Percentiles rank a stretch among this genome's conserved stretches.
Evolutionary conservation across 2,888 invertebrate species (phyloP).

Genomic region (Lithodes maja): DNA sequence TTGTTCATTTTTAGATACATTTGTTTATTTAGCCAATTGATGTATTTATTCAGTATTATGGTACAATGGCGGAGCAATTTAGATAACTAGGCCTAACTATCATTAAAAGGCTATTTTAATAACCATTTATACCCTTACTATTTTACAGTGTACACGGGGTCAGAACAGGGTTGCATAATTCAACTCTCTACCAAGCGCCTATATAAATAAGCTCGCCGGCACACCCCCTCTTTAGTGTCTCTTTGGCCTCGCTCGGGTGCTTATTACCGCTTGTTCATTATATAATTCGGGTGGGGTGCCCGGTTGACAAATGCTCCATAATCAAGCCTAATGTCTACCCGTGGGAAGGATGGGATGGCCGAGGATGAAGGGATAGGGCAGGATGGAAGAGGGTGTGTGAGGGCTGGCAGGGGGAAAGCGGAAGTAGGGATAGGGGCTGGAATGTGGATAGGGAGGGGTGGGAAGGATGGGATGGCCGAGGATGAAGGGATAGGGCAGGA

Average conservation of each 20-base stretch:
- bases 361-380: not conserved
- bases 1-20: too few species aligned
- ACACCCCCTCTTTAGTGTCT: slow-evolving; percentile 1
- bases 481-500: not conserved
- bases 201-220: not conserved
- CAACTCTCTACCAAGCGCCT: not conserved
- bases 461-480: not conserved
- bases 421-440: not conserved
- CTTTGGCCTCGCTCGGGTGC: not conserved
- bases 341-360: not conserved
- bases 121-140: too few species aligned
- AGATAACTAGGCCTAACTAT: too few species aligned
- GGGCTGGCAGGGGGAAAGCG: not conserved
- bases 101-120: too few species aligned
- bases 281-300: not conserved
- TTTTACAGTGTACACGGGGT: too few species aligned
- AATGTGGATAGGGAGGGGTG: not conserved
- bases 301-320: not conserved
- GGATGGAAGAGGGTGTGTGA: not conserved
- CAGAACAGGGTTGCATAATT: too few species aligned
- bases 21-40: too few species aligned
- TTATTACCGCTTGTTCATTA: not conserved
- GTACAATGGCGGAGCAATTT: too few species aligned
- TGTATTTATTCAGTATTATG: too few species aligned
- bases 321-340: not conserved